Evolutionary conservation across 2,888 invertebrate species (phyloP), one percentile per base, ranked within the genome.

Genomic region (Caenorhabditis sinica): DNA sequence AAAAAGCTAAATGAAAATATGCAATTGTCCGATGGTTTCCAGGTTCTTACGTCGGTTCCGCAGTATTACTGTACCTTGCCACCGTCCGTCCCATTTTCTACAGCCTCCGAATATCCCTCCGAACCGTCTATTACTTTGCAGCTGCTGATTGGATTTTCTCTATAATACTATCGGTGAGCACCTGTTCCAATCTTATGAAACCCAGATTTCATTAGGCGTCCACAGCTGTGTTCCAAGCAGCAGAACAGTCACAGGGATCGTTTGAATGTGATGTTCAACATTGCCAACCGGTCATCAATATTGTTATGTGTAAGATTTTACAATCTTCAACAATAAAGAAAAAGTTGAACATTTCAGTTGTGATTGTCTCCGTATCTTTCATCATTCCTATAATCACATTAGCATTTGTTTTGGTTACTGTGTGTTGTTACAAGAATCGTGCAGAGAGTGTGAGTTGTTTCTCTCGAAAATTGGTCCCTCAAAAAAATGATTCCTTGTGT

Each of bases 41-140:
- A 74, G 75, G 75, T 20, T 76, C 75, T 5, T 76, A 68, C 49
- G 75, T 76, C 17, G 75, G 66, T 17, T 76, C 75, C 1, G 68
- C 66, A 0, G 11, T 76, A 3, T 36, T 76, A 25, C 49, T 76
- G 28, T 76, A 76, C 23, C 49, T 76, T 15, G 75, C 75, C 17
- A 58, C 75, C 0, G 68, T 68, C 17, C 75, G 75, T 33, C 75
- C 75, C 17, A 60, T 76, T 28, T 66, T 56, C 36, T 76, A 76
- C 43, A 68, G 49, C 30, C 30, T 68, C 13, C 69, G 36, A 15
- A 30, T 69, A 30, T 69, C 76, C 0, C 69, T 77, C 9, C 33
- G 23, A 25, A 58, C 58, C 1, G 51, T 69, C 36, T 77, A 77
- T 58, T 1, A 3, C 0, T 28, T 69, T 25, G 76, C 76, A 17